Conservation (phyloP, 2,888 invertebrate species). For the Corythucha ciliata region DNA sequence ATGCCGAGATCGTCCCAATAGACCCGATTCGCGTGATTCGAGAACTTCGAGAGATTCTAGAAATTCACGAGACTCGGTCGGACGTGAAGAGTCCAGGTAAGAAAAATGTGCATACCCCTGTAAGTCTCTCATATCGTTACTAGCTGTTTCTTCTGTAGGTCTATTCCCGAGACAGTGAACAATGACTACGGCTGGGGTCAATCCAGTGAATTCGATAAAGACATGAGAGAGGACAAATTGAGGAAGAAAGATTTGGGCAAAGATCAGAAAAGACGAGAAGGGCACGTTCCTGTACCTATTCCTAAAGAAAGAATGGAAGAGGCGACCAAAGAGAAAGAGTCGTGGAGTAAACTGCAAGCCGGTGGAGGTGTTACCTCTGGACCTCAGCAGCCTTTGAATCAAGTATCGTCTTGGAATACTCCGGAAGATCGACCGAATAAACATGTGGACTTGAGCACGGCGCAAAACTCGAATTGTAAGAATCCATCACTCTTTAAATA, state of each 20-base stretch:
- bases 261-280: slow-evolving; percentile 28
- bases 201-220: slow-evolving; percentile 29
- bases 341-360: slow-evolving; percentile 16
- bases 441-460: no score
- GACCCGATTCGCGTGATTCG: slow-evolving; percentile 52
- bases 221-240: slow-evolving; percentile 37
- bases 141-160: slow-evolving; percentile 17
- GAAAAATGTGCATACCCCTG: slow-evolving; percentile 42
- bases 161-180: slow-evolving; percentile 19
- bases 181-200: slow-evolving; percentile 20
- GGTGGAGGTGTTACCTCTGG: no score
- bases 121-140: neutral
- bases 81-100: slow-evolving; percentile 47
- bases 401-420: no score
- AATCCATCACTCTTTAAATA: neutral
- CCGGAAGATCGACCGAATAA: no score
- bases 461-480: no score
- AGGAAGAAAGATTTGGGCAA: slow-evolving; percentile 19
- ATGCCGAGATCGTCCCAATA: slow-evolving; percentile 49
- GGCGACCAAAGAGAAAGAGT: slow-evolving; percentile 7
- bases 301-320: slow-evolving; percentile 51
- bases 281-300: slow-evolving; percentile 51
- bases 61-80: slow-evolving; percentile 43
- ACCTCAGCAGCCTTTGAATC: no score
- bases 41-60: slow-evolving; percentile 48